Conservation (phyloP, 2,113 vertebrate species). For the Scomber scombrus region DNA sequence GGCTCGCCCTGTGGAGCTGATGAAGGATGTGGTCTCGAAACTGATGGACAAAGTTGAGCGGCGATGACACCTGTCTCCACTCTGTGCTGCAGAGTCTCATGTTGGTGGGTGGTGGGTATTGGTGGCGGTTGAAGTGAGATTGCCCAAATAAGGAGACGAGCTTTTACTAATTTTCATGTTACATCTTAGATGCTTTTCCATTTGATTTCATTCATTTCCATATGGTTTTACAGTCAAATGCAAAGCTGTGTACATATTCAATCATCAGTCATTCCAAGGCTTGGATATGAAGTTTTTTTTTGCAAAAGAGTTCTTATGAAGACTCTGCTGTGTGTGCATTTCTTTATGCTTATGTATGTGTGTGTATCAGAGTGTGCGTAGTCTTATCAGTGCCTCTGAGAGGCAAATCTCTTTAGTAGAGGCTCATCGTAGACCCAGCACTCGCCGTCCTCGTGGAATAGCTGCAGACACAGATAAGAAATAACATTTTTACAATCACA, state of each 20-base stretch:
- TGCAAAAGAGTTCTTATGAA: slow-evolving; percentile 86
- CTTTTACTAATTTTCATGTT: slow-evolving; percentile 69
- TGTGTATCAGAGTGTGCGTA: slow-evolving; percentile 41
- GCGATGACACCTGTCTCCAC: background rate
- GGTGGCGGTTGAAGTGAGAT: slow-evolving; percentile 64
- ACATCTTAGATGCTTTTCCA: slow-evolving; percentile 68
- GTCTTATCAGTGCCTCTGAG: slow-evolving; percentile 87
- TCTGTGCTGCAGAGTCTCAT: slow-evolving; percentile 58
- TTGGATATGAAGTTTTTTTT: slow-evolving; percentile 78
- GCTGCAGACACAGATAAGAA: slow-evolving; percentile 79
- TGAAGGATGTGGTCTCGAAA: slow-evolving; percentile 55
- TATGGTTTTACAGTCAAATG: slow-evolving; percentile 81
- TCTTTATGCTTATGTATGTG: slow-evolving; percentile 64
- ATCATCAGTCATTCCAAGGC: slow-evolving; percentile 84
- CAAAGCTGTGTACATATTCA: slow-evolving; percentile 84
- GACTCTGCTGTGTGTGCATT: slow-evolving; percentile 79
- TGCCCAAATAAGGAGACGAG: slow-evolving; percentile 69
- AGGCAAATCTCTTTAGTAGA: slow-evolving; percentile 92
- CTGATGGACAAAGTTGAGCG: slow-evolving; percentile 40
- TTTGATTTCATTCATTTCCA: slow-evolving; percentile 74
- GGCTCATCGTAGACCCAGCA: slow-evolving; percentile 99
- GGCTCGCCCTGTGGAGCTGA: slow-evolving; percentile 52
- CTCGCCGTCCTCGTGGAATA: slow-evolving; percentile 98
- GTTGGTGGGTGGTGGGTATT: slow-evolving; percentile 54
- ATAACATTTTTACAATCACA: background rate